Conservation (phyloP, 2,888 invertebrate genomes). For the Scaptomyza parva region DNA sequence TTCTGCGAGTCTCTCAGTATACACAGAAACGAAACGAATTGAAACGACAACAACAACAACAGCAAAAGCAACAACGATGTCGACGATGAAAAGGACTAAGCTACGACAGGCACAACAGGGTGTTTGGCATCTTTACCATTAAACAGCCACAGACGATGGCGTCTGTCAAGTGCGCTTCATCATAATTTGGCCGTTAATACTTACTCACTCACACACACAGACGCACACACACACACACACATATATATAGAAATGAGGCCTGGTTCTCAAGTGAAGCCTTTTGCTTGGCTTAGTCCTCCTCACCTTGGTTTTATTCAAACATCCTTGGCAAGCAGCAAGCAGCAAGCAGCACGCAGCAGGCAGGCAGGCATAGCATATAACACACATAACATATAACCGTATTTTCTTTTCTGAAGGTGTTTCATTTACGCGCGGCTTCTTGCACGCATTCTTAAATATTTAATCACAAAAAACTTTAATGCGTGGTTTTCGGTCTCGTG, state of each 20-base stretch:
- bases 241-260: neutral
- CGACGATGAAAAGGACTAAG: too few species aligned
- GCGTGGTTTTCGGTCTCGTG: conserved; percentile 41
- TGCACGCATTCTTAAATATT: conserved; percentile 72
- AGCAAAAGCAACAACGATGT: conserved; percentile 11
- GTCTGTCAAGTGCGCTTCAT: conserved; percentile 74
- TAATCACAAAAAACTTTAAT: conserved; percentile 74
- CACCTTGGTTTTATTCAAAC: conserved; percentile 22
- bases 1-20: conserved; percentile 13
- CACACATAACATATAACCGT: conserved; percentile 8
- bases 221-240: conserved; percentile 3
- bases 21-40: conserved; percentile 60
- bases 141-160: conserved; percentile 56
- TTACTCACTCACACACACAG: conserved; percentile 28
- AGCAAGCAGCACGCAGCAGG: too few species aligned
- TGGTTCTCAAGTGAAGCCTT: conserved; percentile 41
- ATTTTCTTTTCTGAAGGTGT: conserved; percentile 44
- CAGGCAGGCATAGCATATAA: neutral
- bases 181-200: conserved; percentile 75
- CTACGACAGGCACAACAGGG: conserved; percentile 60
- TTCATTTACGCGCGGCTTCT: conserved; percentile 34
- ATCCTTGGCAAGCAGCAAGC: conserved; percentile 41
- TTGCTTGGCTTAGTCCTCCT: conserved; percentile 42
- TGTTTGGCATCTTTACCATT: conserved; percentile 35
- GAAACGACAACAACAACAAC: conserved; percentile 22